A percentile compares a stretch with the other conserved stretches of the same genome.
phyloP scores from a whole-genome alignment of 2,888 invertebrate species.

The Cryptocephalus primarius region DNA sequence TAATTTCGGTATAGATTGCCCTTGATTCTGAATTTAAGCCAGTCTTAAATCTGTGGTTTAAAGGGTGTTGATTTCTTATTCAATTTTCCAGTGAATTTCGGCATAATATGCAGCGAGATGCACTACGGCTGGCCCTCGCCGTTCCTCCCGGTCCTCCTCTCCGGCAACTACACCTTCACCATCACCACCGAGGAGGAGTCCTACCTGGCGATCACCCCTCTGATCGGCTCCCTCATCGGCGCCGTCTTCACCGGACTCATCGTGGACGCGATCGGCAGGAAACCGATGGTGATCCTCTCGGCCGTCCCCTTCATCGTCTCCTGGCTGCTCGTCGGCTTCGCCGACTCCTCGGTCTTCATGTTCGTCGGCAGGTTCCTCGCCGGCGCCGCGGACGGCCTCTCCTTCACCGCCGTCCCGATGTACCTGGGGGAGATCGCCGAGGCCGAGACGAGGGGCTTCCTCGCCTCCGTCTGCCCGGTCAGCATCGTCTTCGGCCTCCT shows the following conservation, averaged over 20 bases:
- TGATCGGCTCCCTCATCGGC: slow-evolving; percentile 52
- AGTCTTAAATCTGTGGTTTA: no score
- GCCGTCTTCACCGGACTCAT: slow-evolving; percentile 46
- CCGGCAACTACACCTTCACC: slow-evolving; percentile 40
- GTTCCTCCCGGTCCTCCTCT: slow-evolving; percentile 41
- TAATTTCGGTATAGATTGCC: no score
- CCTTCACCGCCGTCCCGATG: slow-evolving; percentile 41
- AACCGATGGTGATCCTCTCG: slow-evolving; percentile 48
- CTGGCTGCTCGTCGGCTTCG: slow-evolving; percentile 52
- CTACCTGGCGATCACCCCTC: slow-evolving; percentile 54
- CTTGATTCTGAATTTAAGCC: no score
- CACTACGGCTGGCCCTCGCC: slow-evolving; percentile 49
- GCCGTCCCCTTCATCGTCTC: slow-evolving; percentile 50
- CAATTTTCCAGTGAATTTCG: slow-evolving; percentile 26
- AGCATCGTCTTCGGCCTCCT: slow-evolving; percentile 43
- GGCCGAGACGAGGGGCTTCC: slow-evolving; percentile 43
- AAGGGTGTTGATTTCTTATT: background rate
- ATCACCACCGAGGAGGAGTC: slow-evolving; percentile 43
- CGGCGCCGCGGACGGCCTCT: slow-evolving; percentile 43
- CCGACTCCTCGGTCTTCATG: slow-evolving; percentile 43
- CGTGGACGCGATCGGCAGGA: slow-evolving; percentile 54
- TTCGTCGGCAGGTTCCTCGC: slow-evolving; percentile 46
- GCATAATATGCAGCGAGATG: slow-evolving; percentile 32
- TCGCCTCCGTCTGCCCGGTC: slow-evolving; percentile 47
- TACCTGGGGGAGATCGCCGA: slow-evolving; percentile 51